phyloP scores from a whole-genome alignment of 2,888 invertebrate species.

The Spisula subtruncata region DNA sequence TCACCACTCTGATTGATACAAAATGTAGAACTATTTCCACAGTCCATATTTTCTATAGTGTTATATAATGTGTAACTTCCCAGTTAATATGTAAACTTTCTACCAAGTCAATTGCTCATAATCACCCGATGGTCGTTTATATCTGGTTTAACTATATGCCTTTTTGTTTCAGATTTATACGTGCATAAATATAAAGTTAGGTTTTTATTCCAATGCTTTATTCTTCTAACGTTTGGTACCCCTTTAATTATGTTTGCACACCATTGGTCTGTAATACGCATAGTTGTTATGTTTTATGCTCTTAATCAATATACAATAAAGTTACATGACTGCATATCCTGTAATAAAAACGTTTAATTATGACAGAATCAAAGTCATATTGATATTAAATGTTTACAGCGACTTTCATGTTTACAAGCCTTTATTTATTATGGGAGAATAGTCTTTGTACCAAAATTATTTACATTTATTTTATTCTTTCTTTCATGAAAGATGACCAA shows the following conservation, averaged over 20 bases:
- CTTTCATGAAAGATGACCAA: conserved; percentile 7
- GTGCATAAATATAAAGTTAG: background rate
- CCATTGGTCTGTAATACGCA: background rate
- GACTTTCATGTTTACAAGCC: background rate
- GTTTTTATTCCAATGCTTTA: background rate
- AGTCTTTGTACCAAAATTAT: background rate
- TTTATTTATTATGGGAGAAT: too few relatives aligned
- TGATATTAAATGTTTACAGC: background rate
- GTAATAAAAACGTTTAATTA: background rate
- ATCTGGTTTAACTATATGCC: too few relatives aligned
- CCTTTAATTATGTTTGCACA: background rate
- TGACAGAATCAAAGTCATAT: background rate
- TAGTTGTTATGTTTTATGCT: background rate
- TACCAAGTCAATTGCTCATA: too few relatives aligned
- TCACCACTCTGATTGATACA: too few relatives aligned
- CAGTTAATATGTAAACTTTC: too few relatives aligned
- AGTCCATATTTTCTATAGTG: too few relatives aligned
- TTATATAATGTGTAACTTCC: too few relatives aligned
- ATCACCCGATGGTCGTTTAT: too few relatives aligned
- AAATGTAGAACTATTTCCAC: too few relatives aligned
- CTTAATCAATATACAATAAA: background rate
- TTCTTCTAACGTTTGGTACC: background rate
- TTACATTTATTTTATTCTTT: background rate
- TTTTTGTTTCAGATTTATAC: too few relatives aligned
- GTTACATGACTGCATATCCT: background rate